These are phyloP conservation scores for Percopsis transmontana DNA, from an alignment of 2,113 vertebrate species.

Conservation along the genomic window DNA sequence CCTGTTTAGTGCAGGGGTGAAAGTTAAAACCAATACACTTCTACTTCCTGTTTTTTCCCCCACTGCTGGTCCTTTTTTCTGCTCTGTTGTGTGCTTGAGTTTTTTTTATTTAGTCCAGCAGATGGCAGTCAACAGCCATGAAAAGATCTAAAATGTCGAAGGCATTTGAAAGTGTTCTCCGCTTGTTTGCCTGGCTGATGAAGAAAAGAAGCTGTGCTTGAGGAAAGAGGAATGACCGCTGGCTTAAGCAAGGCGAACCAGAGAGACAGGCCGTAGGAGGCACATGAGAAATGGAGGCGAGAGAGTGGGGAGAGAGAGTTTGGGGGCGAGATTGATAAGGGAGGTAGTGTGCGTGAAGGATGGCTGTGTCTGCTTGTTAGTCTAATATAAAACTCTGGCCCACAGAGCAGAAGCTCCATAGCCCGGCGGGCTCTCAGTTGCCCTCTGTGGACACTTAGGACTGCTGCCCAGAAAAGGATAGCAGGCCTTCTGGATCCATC, in stretches of 20 bases:
- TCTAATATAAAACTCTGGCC: constrained; percentile 63
- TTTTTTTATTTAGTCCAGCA: constrained; percentile 39
- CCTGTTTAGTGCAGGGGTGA: too few relatives aligned
- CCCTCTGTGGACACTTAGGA: constrained; percentile 32
- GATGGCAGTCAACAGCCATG: constrained; percentile 52
- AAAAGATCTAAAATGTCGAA: not conserved
- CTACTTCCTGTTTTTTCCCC: too few relatives aligned
- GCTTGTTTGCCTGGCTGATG: constrained; percentile 55
- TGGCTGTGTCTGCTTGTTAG: constrained; percentile 64
- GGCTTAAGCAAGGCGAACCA: constrained; percentile 28
- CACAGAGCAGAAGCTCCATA: constrained; percentile 54
- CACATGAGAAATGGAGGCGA: constrained; percentile 43
- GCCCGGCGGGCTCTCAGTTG: constrained; percentile 43
- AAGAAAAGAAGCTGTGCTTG: constrained; percentile 29
- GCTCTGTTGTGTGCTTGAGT: constrained; percentile 25
- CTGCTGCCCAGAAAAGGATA: constrained; percentile 40
- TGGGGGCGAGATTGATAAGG: constrained; percentile 56
- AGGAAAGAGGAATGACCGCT: constrained; percentile 39
- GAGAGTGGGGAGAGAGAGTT: constrained; percentile 18
- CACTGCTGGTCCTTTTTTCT: not conserved
- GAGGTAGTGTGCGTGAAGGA: constrained; percentile 32
- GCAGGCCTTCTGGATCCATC: constrained; percentile 43
- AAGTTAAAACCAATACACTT: too few relatives aligned
- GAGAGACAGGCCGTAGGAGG: constrained; percentile 39
- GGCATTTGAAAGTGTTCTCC: constrained; percentile 24